Evolutionary conservation across 1,140 invertebrate genomes (phyloP).

Genomic region (Platyscapa corneri): DNA sequence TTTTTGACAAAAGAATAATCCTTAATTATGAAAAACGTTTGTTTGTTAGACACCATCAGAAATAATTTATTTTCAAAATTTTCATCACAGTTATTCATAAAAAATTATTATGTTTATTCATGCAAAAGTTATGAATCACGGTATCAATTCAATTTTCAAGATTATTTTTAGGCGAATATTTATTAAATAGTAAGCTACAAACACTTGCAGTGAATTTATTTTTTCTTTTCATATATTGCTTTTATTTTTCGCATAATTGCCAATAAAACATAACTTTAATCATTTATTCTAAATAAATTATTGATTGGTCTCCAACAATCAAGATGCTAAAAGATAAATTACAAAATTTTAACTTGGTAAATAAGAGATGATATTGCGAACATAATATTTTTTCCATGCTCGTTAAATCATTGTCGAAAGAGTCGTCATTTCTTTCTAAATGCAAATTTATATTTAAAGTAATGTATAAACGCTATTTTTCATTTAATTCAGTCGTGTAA

Average conservation of each 20-base stretch:
- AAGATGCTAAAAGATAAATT: neutral
- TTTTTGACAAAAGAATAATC: neutral
- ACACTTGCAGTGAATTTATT: neutral
- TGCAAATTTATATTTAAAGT: conserved; percentile 34
- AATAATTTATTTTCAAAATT: neutral
- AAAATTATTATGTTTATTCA: neutral
- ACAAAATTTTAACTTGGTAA: neutral
- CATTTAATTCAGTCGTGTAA: conserved; percentile 11
- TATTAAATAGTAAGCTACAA: neutral
- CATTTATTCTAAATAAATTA: neutral
- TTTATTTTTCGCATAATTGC: neutral
- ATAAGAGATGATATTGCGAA: neutral
- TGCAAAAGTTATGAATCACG: no score
- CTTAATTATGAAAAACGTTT: neutral
- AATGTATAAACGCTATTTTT: conserved; percentile 16
- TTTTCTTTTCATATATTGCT: neutral
- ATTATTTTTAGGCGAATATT: neutral
- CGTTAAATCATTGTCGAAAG: neutral
- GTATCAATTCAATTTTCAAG: neutral
- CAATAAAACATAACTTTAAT: neutral
- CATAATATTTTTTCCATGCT: neutral
- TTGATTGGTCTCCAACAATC: neutral
- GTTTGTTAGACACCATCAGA: neutral
- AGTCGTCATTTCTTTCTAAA: neutral
- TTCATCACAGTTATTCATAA: neutral